Evolutionary conservation across 2,797 vertebrate genomes (phyloP).

Genomic region (Lutjanus campechanus): DNA sequence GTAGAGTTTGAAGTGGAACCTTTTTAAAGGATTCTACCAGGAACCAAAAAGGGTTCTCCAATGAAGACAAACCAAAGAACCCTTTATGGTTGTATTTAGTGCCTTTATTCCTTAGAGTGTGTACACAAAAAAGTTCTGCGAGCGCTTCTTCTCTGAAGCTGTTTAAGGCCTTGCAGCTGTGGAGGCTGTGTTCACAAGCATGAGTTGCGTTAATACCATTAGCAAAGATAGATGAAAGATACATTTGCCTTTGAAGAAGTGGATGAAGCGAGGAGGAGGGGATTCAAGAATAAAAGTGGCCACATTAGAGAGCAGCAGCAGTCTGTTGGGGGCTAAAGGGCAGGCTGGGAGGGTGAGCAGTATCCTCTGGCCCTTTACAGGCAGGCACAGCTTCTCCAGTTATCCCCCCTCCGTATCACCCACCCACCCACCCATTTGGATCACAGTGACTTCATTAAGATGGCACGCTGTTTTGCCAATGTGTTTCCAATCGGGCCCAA

Average conservation of each 20-base stretch:
- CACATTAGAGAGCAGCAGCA: conserved; percentile 64
- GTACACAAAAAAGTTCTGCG: conserved; percentile 22
- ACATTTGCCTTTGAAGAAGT: conserved; percentile 62
- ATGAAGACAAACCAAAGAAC: no score
- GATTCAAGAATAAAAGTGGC: conserved; percentile 63
- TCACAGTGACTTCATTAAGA: conserved; percentile 77
- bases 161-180: conserved; percentile 65
- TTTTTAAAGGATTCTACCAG: no score
- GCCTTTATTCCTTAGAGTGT: no score
- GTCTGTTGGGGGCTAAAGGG: conserved; percentile 63
- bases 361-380: conserved; percentile 49
- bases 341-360: conserved; percentile 43
- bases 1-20: no score
- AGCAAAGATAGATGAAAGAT: conserved; percentile 71
- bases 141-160: conserved; percentile 54
- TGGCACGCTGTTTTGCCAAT: conserved; percentile 73
- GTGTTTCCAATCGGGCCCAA: conserved; percentile 77
- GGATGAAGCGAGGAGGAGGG: conserved; percentile 52
- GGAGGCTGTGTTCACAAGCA: conserved; percentile 58
- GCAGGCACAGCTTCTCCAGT: conserved; percentile 48
- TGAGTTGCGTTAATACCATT: conserved; percentile 65
- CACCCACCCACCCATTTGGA: conserved; percentile 55
- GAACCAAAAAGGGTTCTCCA: no score
- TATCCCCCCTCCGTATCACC: conserved; percentile 42
- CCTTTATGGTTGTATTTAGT: no score